Evolutionary conservation across 2,888 invertebrate species (phyloP).

Genomic region (Anarsia innoxiella): DNA sequence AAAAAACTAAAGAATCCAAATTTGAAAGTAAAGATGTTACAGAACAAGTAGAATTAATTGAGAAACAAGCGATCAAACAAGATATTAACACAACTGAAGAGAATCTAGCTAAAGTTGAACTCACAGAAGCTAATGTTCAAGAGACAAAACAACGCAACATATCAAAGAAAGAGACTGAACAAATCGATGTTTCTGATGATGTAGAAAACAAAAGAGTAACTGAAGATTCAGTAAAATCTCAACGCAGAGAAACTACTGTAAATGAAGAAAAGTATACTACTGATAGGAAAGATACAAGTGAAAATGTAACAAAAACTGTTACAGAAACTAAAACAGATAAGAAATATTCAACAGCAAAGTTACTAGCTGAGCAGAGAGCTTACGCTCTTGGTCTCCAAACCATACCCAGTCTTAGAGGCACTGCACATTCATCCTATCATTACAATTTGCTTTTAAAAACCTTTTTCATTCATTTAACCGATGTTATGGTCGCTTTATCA

Average conservation of each 20-base stretch:
- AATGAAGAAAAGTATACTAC: no score
- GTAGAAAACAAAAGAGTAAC: no score
- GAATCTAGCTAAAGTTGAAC: no score
- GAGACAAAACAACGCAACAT: conserved; percentile 15
- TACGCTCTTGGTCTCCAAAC: conserved; percentile 52
- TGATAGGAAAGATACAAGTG: neutral
- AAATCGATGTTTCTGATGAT: conserved; percentile 15
- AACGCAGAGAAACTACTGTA: neutral
- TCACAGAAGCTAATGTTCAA: no score
- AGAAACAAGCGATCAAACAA: conserved; percentile 21
- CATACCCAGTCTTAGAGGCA: conserved; percentile 52
- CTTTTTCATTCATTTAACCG: conserved; percentile 63
- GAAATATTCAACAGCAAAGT: conserved; percentile 22
- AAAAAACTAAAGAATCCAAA: neutral
- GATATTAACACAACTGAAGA: conserved; percentile 27
- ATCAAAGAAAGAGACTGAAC: conserved; percentile 5
- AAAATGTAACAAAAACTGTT: conserved; percentile 1
- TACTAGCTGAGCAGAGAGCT: conserved; percentile 41
- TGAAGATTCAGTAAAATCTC: neutral
- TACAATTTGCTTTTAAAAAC: conserved; percentile 55
- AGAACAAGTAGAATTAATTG: conserved; percentile 19
- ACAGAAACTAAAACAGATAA: neutral
- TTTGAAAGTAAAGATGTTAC: conserved; percentile 14
- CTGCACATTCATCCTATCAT: conserved; percentile 42
- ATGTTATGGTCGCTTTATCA: conserved; percentile 63